Evolutionary conservation across 2,113 vertebrate genomes (phyloP).

Genomic region (Corythornis vintsioides): DNA sequence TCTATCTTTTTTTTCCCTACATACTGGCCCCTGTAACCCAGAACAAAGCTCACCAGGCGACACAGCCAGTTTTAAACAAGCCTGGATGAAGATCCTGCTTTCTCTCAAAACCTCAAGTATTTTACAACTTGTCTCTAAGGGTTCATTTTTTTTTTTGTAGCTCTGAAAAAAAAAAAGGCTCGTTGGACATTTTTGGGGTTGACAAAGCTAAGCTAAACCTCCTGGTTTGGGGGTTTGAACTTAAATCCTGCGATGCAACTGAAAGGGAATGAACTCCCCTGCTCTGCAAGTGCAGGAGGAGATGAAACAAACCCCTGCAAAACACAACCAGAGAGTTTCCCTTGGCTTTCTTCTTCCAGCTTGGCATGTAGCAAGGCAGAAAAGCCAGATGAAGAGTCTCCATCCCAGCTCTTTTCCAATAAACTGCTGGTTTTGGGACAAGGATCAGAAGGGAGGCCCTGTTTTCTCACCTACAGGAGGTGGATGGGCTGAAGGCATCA

Average conservation of each 20-base stretch:
- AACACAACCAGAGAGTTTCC: neutral
- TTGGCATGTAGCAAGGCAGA: neutral
- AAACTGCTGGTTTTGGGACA: neutral
- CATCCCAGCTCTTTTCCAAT: neutral
- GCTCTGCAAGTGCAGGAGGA: neutral
- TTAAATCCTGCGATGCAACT: neutral
- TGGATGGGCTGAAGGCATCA: neutral
- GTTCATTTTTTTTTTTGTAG: neutral
- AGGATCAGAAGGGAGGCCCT: neutral
- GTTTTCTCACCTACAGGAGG: rapidly evolving
- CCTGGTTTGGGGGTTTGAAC: neutral
- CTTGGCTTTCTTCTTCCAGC: neutral
- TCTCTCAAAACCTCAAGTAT: neutral
- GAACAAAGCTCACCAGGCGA: neutral
- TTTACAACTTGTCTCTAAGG: neutral
- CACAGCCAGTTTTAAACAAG: rapidly evolving
- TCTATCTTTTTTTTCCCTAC: neutral
- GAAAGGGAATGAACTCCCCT: neutral
- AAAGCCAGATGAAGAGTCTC: neutral
- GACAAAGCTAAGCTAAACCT: neutral
- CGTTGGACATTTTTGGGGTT: neutral
- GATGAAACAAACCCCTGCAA: neutral
- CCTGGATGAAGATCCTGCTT: neutral
- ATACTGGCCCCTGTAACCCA: neutral
- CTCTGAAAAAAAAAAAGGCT: neutral